Evolutionary conservation across 37 sponge, comb jelly and placozoan genomes (phyloP).

Genomic region (Eunapius fragilis): DNA sequence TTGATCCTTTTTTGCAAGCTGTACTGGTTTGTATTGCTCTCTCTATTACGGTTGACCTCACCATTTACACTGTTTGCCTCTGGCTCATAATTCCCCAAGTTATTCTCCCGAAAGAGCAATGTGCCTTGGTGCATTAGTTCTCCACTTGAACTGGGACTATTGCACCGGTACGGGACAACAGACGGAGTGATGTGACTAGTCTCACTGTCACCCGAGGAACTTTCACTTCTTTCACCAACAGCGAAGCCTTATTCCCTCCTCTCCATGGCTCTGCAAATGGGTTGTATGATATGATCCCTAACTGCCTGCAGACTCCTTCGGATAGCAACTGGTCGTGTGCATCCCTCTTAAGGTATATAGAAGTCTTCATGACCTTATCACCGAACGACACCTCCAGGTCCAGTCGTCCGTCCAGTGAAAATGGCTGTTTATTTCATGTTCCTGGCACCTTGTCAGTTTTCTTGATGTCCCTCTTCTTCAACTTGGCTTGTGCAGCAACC

Average conservation of each 20-base stretch:
- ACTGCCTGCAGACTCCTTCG: conserved; percentile 61
- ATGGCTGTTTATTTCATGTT: conserved; percentile 26
- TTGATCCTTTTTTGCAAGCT: not conserved
- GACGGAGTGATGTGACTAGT: conserved; percentile 3
- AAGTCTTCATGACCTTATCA: conserved; percentile 20
- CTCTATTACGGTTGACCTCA: not conserved
- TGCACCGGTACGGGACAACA: conserved; percentile 4
- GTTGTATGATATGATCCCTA: conserved; percentile 49
- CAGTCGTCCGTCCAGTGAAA: conserved; percentile 44
- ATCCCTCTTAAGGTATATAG: conserved; percentile 57
- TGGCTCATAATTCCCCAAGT: not conserved
- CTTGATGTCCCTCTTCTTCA: conserved; percentile 19
- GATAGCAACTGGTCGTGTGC: conserved; percentile 46
- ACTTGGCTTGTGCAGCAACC: conserved; percentile 19
- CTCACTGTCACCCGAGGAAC: conserved; percentile 4
- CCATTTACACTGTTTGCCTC: not conserved
- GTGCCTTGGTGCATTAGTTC: not conserved
- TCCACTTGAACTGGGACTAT: conserved; percentile 2
- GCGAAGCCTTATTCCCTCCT: not conserved
- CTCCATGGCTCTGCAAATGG: conserved; percentile 22
- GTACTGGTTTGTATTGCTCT: not conserved
- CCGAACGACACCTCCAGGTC: conserved; percentile 32
- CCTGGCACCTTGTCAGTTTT: conserved; percentile 32
- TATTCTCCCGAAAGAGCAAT: not conserved
- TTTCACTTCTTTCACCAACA: not conserved